Base-by-base conservation (phyloP, 2,797 vertebrate species). In the Sylvia borin region DNA sequence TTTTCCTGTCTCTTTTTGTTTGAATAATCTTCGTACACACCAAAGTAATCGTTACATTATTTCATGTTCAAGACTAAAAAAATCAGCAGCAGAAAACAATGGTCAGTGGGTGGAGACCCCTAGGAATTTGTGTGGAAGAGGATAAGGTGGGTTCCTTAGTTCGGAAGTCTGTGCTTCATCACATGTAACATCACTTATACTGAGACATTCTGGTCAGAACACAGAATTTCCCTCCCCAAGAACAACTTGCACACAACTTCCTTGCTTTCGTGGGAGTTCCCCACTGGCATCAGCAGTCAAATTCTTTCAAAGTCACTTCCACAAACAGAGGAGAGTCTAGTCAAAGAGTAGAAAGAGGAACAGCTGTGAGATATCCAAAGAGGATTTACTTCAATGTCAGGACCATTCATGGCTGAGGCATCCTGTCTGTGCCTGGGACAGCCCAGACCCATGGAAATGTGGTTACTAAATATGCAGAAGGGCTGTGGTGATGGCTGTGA, bases 271-370 rank as follows among this genome's bases (percentile, higher is more conserved):
- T 96, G 95, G 95, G 94, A 94, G 94, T 95, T 95, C 83, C 42
- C 57, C 67, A 26, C 13, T 78, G 74, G 93, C 88, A 91, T 64
- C 48, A 76, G 88, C 74, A 67, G 27, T 27, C 34, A 79, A 92
- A 96, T 97, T 96, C 85, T 85, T 95, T 96, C 64, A 7, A 85
- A 91, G 76, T 57, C 45, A 22, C 42, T 95, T 95, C 34, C 34
- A 76, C 38, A 74, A 82, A 79, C 67, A 79, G 90, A 76, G 48
- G 31, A 81, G 70, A 87, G 50, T 42, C 45, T 34, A 82, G 25
- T 42, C 24, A 42, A 90, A 81, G 88, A 51, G 62, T 62, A 68
- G 77, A 73, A 70, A 57, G 70, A 58, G 38, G 38, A 92, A 47
- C 92, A 96, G 90, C 85, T 90, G 91, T 73, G 71, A 67, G 31